Evolutionary conservation across 2,113 vertebrate genomes (phyloP).

Genomic region (Centropus bengalensis): DNA sequence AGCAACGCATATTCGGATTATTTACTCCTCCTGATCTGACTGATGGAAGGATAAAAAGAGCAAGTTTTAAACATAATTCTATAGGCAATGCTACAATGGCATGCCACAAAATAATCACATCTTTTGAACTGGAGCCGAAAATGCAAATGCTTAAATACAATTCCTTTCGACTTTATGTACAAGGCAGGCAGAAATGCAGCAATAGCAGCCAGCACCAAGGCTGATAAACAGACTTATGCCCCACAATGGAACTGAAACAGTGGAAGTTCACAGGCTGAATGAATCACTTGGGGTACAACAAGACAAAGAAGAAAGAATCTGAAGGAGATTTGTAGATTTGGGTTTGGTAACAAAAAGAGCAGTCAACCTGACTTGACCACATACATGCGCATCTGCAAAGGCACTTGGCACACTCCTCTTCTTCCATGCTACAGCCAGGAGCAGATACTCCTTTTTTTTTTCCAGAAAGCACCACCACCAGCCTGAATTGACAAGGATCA

Average conservation of each 20-base stretch:
- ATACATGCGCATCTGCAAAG: not conserved
- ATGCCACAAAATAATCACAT: not conserved
- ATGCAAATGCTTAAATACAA: not conserved
- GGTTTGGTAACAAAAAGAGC: not conserved
- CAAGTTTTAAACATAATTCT: not conserved
- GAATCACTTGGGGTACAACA: not conserved
- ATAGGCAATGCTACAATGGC: not conserved
- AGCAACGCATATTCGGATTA: not conserved
- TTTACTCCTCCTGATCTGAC: not conserved
- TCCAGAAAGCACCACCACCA: not conserved
- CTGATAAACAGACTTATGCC: not conserved
- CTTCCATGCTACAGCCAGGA: not conserved
- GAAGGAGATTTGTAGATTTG: not conserved
- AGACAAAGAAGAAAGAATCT: constrained; percentile 2
- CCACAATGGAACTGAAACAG: not conserved
- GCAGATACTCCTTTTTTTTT: not conserved
- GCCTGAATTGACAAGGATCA: not conserved
- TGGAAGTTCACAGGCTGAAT: not conserved
- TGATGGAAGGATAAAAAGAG: not conserved
- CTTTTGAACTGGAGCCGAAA: not conserved
- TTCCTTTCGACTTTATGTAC: constrained; percentile 3
- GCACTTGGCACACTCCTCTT: not conserved
- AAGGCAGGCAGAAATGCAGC: not conserved
- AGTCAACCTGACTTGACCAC: not conserved
- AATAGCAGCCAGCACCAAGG: not conserved